These are phyloP conservation scores for Stercorarius parasiticus DNA, from an alignment of 2,113 vertebrate species.

Conservation along the genomic window DNA sequence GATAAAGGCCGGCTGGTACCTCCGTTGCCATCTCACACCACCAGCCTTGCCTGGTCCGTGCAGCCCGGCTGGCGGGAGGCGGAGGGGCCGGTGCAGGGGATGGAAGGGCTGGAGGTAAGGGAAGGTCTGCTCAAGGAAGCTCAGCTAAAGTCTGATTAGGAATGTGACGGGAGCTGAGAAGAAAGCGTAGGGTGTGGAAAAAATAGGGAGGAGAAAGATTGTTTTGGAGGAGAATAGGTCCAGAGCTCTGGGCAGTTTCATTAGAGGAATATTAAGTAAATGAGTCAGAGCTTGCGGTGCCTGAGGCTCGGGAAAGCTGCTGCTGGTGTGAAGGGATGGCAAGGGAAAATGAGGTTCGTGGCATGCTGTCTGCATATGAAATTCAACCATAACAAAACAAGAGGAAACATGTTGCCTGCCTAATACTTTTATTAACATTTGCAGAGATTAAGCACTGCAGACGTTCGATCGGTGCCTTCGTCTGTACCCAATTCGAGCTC, in stretches of 20 bases:
- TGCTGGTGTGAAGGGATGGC: conserved; percentile 20
- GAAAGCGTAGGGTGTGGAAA: conserved; percentile 38
- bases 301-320: conserved; percentile 58
- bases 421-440: conserved; percentile 43
- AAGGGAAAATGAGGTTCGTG: conserved; percentile 35
- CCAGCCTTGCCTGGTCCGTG: not conserved
- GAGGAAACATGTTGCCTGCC: conserved; percentile 65
- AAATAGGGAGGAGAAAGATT: conserved; percentile 45
- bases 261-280: conserved; percentile 66
- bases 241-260: conserved; percentile 60
- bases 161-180: not conserved
- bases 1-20: not conserved
- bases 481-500: not conserved
- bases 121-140: not conserved
- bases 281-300: conserved; percentile 59
- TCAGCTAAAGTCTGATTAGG: not conserved
- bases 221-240: conserved; percentile 54
- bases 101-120: not conserved
- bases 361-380: conserved; percentile 29
- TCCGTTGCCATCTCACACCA: not conserved
- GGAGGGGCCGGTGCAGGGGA: not conserved
- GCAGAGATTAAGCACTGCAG: conserved; percentile 38
- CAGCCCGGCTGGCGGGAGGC: not conserved
- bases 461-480: not conserved
- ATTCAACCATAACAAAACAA: conserved; percentile 60